Evolutionary conservation across 1,140 invertebrate genomes (phyloP), one percentile per base, ranked within the genome.

Genomic region (Nephila pilipes): DNA sequence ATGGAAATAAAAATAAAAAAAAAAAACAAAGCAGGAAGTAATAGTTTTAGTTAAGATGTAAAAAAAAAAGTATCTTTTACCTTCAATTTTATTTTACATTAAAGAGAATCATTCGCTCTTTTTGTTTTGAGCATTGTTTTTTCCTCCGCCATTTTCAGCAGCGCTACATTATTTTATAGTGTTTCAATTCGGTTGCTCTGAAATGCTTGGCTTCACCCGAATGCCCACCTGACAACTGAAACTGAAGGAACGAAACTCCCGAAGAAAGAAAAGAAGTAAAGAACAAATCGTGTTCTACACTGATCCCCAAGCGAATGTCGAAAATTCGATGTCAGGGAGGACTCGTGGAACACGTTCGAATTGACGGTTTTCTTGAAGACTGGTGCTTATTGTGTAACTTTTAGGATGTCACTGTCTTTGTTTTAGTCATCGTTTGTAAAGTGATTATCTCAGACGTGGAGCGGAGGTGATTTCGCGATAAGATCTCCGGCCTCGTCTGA

Each of bases 361-460:
- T 29, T 75, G 69, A 75, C 69, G 25, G 32, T 63, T 87, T 87
- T 38, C 85, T 63, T 87, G 85, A 87, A 87, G 58, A 32, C 57
- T 63, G 29, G 85, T 8, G 38, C 58, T 54, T 83, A 83, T 55
- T 55, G 81, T 83, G 38, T 57, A 75, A 36, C 69, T 81, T 81
- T 55, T 25, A 22, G 29, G 55, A 87, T 87, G 85, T 87, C 85
- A 87, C 8, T 32, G 55, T 87, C 85, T 87, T 87, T 87, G 85
- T 87, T 87, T 87, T 87, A 87, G 85, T 63, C 60, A 87, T 87
- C 85, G 55, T 57, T 54, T 57, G 36, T 38, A 87, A 87, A 87
- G 85, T 87, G 85, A 87, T 87, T 87, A 60, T 54, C 55, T 29
- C 18, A 16, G 16, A n/a, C 80, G 12, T 25, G 18, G 29, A 79